phyloP scores from a whole-genome alignment of 2,113 vertebrate species.

The Pardalotus punctatus region DNA sequence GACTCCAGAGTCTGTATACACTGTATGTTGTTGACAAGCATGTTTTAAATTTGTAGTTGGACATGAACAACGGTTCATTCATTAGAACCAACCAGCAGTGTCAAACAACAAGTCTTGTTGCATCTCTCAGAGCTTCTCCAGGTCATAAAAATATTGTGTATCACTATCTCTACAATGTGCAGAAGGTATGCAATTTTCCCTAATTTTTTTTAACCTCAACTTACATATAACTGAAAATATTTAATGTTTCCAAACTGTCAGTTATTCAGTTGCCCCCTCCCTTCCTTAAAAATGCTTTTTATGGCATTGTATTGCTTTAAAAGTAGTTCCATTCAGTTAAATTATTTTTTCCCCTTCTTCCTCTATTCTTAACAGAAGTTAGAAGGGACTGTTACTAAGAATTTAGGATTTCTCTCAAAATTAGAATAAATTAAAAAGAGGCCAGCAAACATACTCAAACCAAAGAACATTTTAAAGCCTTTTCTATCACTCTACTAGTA shows the following conservation, averaged over 20 bases:
- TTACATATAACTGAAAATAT: neutral
- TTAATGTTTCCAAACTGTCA: neutral
- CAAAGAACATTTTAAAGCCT: neutral
- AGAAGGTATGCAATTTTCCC: neutral
- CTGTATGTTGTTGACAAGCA: neutral
- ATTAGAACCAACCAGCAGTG: neutral
- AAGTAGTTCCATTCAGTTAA: neutral
- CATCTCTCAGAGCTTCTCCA: neutral
- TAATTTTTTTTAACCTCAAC: neutral
- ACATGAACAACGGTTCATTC: neutral
- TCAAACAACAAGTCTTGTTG: neutral
- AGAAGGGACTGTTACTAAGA: neutral
- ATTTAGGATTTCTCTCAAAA: neutral
- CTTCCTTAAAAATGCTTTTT: neutral
- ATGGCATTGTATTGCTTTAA: neutral
- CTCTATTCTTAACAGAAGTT: neutral
- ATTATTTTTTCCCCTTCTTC: neutral
- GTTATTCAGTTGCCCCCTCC: neutral
- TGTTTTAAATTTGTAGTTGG: neutral
- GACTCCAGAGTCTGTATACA: neutral
- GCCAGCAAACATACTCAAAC: neutral
- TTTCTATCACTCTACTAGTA: neutral
- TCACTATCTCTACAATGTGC: fast-evolving
- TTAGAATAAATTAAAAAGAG: neutral
- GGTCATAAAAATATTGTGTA: neutral